Evolutionary conservation across 2,797 vertebrate genomes (phyloP).

Genomic region (Enteromius trimaculatus): DNA sequence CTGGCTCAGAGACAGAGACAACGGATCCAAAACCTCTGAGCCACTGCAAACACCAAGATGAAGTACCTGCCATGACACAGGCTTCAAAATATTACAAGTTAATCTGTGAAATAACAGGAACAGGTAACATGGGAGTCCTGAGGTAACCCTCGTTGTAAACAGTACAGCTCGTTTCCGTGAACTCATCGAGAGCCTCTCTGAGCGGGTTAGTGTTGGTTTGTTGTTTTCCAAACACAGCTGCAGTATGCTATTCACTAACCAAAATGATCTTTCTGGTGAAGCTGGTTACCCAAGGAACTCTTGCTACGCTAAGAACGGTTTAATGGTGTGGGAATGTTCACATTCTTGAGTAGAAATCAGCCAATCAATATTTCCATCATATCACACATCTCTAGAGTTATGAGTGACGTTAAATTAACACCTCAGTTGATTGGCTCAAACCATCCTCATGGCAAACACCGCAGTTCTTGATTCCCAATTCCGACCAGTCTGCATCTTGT

Average conservation of each 20-base stretch:
- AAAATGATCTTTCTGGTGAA: background rate
- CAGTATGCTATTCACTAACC: background rate
- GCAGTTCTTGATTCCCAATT: background rate
- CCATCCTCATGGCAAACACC: background rate
- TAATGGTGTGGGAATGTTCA: background rate
- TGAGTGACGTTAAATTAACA: background rate
- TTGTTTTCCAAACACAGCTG: background rate
- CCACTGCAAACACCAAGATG: slow-evolving; percentile 36
- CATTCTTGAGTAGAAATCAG: background rate
- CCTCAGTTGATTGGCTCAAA: background rate
- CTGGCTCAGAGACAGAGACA: background rate
- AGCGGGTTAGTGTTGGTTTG: background rate
- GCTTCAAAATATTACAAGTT: background rate
- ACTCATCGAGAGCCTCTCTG: background rate
- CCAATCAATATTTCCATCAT: background rate
- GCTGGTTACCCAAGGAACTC: background rate
- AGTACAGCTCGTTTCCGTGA: background rate
- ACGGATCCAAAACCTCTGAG: slow-evolving; percentile 12
- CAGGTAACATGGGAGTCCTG: slow-evolving; percentile 35
- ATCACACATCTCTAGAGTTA: background rate
- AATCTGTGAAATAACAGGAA: slow-evolving; percentile 10
- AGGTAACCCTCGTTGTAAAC: background rate
- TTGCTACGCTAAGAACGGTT: background rate
- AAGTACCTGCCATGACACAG: slow-evolving; percentile 21
- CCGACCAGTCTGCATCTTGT: background rate